Evolutionary conservation across 2,888 invertebrate genomes (phyloP).

Genomic region (Labia minor): DNA sequence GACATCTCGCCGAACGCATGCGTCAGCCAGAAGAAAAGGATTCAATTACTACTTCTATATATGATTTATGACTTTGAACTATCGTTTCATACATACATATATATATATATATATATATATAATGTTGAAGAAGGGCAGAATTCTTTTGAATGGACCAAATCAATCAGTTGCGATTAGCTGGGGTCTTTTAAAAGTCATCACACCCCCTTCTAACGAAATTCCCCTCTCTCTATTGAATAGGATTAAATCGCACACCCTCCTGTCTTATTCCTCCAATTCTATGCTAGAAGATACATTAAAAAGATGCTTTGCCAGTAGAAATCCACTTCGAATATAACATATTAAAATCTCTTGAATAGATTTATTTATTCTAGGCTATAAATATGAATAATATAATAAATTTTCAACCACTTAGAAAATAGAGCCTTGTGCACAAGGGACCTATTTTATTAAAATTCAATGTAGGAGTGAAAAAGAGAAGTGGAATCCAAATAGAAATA

Average conservation of each 20-base stretch:
- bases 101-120: not conserved
- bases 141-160: not conserved
- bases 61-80: not conserved
- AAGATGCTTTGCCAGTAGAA: no score
- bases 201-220: not conserved
- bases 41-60: not conserved
- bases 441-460: no score
- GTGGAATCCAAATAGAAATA: no score
- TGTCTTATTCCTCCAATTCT: no score
- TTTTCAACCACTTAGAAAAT: no score
- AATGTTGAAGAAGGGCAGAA: not conserved
- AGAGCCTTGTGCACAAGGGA: no score
- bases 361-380: no score
- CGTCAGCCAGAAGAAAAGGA: not conserved
- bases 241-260: constrained; percentile 5
- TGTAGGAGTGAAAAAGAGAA: no score
- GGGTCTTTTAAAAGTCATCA: not conserved
- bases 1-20: constrained; percentile 1
- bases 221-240: not conserved
- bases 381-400: no score
- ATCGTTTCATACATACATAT: not conserved
- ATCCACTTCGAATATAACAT: no score
- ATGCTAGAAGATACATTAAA: no score
- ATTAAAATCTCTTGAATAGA: no score
- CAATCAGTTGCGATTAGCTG: constrained; percentile 8